Conservation (phyloP, 2,797 vertebrate species). For the Melanotaenia nigrans region DNA sequence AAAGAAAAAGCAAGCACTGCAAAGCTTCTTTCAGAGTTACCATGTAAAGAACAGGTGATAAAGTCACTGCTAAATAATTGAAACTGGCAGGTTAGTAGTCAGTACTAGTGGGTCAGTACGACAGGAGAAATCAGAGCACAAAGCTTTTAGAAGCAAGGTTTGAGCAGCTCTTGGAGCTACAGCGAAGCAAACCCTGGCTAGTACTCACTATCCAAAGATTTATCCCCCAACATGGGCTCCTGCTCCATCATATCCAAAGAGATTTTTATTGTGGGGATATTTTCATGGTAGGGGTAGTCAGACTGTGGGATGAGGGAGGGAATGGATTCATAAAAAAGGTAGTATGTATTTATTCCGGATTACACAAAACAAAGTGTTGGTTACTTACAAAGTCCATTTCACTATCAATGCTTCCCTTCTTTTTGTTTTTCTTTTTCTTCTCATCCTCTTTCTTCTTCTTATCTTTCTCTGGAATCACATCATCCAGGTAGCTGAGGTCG, state of each 20-base stretch:
- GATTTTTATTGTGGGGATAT: constrained; percentile 98
- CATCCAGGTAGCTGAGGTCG: constrained; percentile 96
- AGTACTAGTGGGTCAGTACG: background rate
- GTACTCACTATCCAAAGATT: constrained; percentile 97
- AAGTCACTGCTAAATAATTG: background rate
- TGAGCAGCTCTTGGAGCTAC: background rate
- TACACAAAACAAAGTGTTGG: background rate
- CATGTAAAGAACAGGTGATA: background rate
- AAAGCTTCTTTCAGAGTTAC: constrained; percentile 21
- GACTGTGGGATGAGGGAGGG: constrained; percentile 90
- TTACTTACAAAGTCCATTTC: constrained; percentile 93
- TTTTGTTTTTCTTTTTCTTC: constrained; percentile 96
- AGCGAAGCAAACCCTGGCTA: constrained; percentile 41
- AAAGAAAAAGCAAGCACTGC: background rate
- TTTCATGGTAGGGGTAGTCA: constrained; percentile 94
- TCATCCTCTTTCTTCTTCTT: constrained; percentile 99
- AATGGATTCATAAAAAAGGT: constrained; percentile 1
- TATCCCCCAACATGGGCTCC: constrained; percentile 94
- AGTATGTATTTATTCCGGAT: background rate
- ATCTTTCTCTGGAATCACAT: constrained; percentile 99
- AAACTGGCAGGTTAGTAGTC: constrained; percentile 4
- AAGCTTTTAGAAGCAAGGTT: constrained; percentile 31
- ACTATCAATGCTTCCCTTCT: constrained; percentile 94
- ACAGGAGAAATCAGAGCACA: background rate
- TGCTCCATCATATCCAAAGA: constrained; percentile 98